Base-by-base conservation (phyloP, 2,888 invertebrate species). In the Margaritifera margaritifera region DNA sequence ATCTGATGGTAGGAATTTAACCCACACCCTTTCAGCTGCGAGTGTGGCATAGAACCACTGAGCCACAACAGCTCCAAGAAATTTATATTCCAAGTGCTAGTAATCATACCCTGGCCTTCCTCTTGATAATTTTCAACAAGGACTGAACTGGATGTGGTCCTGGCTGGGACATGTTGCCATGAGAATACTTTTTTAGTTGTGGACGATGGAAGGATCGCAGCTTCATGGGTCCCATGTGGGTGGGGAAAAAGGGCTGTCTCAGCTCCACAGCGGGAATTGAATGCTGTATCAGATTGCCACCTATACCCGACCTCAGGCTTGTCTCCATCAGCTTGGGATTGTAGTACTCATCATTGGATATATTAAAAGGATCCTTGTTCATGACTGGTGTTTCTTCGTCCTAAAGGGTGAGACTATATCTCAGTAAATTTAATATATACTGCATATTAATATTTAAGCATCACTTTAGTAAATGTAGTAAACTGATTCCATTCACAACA, bases 221-320 rank as follows among this genome's bases (percentile, higher is more conserved):
- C 81, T 95, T 93, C 91, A 93, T 93, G 1, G 93, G 93, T 0
- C 94, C 94, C 94, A 97, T 95, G 88, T 96, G 95, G 0, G 97
- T 97, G 75, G 98, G 99, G 74, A 99, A 95, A 91, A 99, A 99
- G 0, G 98, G 97, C 6, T 94, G 94, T 42, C 97, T 92, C 4
- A 99, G 91, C 89, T 99, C 99, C 15, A 98, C 96, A 0, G 98
- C 97, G 0, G 99, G 99, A 0, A 97, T 99, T 54, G 99, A 98
- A 91, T 99, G 99, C 89, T 99, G 86, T 74, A 89, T 96, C 4
- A 97, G 92, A 89, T 95, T 96, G 0, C 95, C 96, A 18, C 96
- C 96, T 5, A 96, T 86, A 74, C 88, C 90, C 27, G 89, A 86
- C 71, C 90, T 87, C 15, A 91, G 82, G 4, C 90, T 88, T 65